Base-by-base conservation (phyloP, 2,113 vertebrate species). In the Penelope pileata region DNA sequence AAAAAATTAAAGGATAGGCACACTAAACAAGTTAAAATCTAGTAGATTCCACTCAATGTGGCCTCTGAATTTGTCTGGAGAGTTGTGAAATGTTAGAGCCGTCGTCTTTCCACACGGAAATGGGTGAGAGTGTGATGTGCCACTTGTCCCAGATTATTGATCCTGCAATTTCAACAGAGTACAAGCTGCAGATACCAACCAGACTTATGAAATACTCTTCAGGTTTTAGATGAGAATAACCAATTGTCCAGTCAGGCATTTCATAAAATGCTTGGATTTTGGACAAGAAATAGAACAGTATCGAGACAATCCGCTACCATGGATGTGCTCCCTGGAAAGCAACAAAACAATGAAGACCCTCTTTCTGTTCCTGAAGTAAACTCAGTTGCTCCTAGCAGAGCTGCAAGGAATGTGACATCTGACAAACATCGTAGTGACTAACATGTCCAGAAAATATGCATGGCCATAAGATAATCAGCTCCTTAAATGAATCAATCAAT, bases 351-450 rank as follows among this genome's bases (percentile, higher is more conserved):
- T 10, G 19, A 38, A 54, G 34, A 59, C 9, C 4, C 3, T 72
- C 6, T 29, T 76, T 85, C 58, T 53, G 58, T 40, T 56, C 10
- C n/a, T 50, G 8, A 53, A 5, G 0, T 75, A 45, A 62, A 6
- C 18, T 78, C 54, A 48, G 26, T 45, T 77, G 4, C 42, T 90
- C 14, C 27, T 59, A 15, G 34, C 23, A 54, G 32, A 68, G 47
- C 53, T 68, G 58, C 0, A 15, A 59, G 59, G 62, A 68, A 5
- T 0, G 0, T 47, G 40, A 32, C 1, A 0, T 36, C 45, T 60
- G 67, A 40, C 23, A 38, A 56, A 58, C 6, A 10, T 67, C n/a
- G 40, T 0, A 4, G 36, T 70, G 30, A 81, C 12, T 58, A 26
- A 15, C 13, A 14, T 0, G 1, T 63, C 43, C 30, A 69, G 86